Base-by-base conservation (phyloP, 2,797 vertebrate species). In the Cryptoprocta ferox region DNA sequence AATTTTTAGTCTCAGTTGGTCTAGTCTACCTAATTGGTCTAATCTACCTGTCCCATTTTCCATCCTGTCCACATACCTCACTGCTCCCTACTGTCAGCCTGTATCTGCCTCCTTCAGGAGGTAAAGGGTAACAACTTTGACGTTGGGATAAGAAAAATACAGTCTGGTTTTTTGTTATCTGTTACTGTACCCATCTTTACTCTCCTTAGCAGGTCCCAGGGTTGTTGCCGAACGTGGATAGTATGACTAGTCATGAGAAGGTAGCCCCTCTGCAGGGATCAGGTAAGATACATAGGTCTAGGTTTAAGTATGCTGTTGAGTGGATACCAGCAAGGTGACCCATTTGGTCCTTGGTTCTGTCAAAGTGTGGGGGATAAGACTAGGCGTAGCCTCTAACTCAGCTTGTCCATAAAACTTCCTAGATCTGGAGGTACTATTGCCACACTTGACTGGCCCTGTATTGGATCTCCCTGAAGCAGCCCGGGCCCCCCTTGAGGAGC, bases 401-500 rank as follows among this genome's bases (percentile, higher is more conserved):
- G 3, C 9, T 13, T 76, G 6, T 91, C 4, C 3, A 61, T 39
- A 6, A 16, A 65, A 12, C 21, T 37, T 26, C 35, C 39, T 97
- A 99, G 99, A 99, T 61, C 98, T 99, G 96, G 99, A 98, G 68
- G 98, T 98, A 45, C 97, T 99, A 93, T 98, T 99, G 95, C 99
- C 99, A 0, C 93, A 94, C 76, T 98, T 99, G 48, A 99, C 98
- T 96, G 99, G 99, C 2, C 98, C 99, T 0, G 99, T 99, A 61
- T 98, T 99, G 86, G 99, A 99, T 90, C 97, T 99, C 73, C 97
- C 98, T 1, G 93, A 99, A 8, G 98, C 97, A 11, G 98, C 99
- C 56, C 98, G 98, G 92, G 94, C 95, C 42, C 98, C 98, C 6
- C 98, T 99, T 96, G 99, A 99, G 97, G 99, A 99, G 98, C 99